These are phyloP conservation scores for Brachionus sp. DNA, from an alignment of 1,140 invertebrate species.

Conservation along the genomic window DNA sequence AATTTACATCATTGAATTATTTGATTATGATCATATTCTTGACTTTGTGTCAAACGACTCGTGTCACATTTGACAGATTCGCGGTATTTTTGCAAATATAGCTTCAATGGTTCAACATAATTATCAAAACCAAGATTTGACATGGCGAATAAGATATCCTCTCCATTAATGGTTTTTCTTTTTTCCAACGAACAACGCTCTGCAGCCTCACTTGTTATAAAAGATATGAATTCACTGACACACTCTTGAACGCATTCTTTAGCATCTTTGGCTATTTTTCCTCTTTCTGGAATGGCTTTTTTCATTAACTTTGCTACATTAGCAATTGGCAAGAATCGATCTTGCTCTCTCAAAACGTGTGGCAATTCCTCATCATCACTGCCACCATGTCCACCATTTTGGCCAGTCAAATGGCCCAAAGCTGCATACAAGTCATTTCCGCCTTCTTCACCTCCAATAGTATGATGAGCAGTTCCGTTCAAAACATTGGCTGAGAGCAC, in stretches of 20 bases:
- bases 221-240: slow-evolving; percentile 98
- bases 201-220: slow-evolving; percentile 96
- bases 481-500: background rate
- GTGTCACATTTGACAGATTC: slow-evolving; percentile 61
- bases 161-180: slow-evolving; percentile 95
- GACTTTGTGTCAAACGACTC: background rate
- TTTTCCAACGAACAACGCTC: slow-evolving; percentile 95
- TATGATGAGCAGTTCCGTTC: background rate
- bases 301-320: slow-evolving; percentile 99
- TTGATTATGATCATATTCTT: slow-evolving; percentile 32
- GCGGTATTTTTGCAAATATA: slow-evolving; percentile 93
- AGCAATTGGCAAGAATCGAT: slow-evolving; percentile 92
- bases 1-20: slow-evolving; percentile 18
- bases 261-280: slow-evolving; percentile 97
- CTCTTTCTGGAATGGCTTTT: slow-evolving; percentile 86
- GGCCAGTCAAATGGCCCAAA: background rate
- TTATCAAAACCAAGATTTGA: slow-evolving; percentile 94
- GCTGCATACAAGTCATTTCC: background rate
- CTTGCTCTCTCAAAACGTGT: slow-evolving; percentile 64
- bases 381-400: background rate
- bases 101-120: slow-evolving; percentile 91
- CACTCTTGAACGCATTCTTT: slow-evolving; percentile 99
- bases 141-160: slow-evolving; percentile 94
- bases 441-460: background rate
- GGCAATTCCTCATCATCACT: slow-evolving; percentile 41